Base-by-base conservation (phyloP, 2,888 invertebrate genomes). In the Rhagium mordax region DNA sequence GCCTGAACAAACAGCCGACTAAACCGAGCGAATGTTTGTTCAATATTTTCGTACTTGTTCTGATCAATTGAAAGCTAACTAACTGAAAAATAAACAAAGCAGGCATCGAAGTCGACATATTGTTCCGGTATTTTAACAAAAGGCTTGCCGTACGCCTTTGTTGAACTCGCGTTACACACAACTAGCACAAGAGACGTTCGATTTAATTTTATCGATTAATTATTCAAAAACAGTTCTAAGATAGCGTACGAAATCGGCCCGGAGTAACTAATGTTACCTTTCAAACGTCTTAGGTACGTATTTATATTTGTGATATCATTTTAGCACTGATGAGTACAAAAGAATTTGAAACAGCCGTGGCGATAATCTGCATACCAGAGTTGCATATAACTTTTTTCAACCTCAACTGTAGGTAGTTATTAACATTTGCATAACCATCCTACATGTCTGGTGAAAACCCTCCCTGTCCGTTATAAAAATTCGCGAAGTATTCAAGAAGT, bases 81-180 rank as follows among this genome's bases (percentile, higher is more conserved):
- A n/a, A 59, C 59, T 59, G 61, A 47, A 61, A 61, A 61, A 47
- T 61, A 61, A 61, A 61, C 61, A 47, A 47, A 61, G 60, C 60
- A 8, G 20, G 61, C 7, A 18, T 21, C 61, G 47, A 15, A 41
- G 61, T 61, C 61, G 61, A 61, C 61, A 61, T 61, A 61, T 61
- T 61, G 61, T 61, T 61, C 61, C 61, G 61, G 61, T 61, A 61
- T 61, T 61, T 51, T 15, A 27, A 61, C 61, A 61, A 61, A 61
- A 61, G 60, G 18, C 61, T 47, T 18, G 21, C 61, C 41, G 47
- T 18, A 10, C 20, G 47, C 47, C 21, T 61, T 61, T 61, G 61
- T n/a, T 21, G 61, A 47, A 47, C 47, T 27, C 20, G 21, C 20
- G 61, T 47, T 61, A 61, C 61, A 47, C 47, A 61, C 29, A 59